Conservation (phyloP, 2,797 vertebrate species). For the Ispidina lecontei region DNA sequence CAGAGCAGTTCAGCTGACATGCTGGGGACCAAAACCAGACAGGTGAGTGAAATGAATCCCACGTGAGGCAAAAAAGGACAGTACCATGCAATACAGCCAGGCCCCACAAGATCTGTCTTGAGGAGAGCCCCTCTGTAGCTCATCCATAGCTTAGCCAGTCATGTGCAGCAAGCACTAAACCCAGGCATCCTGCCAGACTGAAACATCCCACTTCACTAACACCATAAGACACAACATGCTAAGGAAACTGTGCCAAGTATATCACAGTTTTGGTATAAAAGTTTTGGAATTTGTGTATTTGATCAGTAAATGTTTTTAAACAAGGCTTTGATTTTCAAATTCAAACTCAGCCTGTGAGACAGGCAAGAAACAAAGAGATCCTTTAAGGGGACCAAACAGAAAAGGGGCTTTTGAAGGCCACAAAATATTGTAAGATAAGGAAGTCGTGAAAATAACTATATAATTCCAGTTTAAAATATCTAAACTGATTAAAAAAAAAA, state of each 20-base stretch:
- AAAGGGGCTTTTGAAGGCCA: not conserved
- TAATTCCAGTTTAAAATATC: not conserved
- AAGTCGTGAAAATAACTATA: not conserved
- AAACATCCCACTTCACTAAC: not conserved
- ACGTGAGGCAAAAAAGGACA: not conserved
- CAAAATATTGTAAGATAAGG: not conserved
- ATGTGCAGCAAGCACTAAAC: not conserved
- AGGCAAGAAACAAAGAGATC: not conserved
- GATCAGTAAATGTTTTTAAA: not conserved
- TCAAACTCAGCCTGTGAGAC: not conserved
- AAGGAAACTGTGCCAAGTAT: not conserved
- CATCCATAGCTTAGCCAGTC: not conserved
- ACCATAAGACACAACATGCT: fast-evolving
- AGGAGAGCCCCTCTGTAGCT: not conserved
- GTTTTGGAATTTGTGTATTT: not conserved
- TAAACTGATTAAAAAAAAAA: not conserved
- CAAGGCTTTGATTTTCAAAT: not conserved
- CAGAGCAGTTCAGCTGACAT: constrained; percentile 96
- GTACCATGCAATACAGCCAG: fast-evolving
- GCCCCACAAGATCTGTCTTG: not conserved
- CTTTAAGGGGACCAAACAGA: not conserved
- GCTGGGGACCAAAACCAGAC: constrained; percentile 77
- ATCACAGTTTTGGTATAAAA: not conserved
- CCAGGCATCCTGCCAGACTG: not conserved
- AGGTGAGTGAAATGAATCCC: not conserved